phyloP scores from a whole-genome alignment of 2,113 vertebrate species.

The Corapipo altera region DNA sequence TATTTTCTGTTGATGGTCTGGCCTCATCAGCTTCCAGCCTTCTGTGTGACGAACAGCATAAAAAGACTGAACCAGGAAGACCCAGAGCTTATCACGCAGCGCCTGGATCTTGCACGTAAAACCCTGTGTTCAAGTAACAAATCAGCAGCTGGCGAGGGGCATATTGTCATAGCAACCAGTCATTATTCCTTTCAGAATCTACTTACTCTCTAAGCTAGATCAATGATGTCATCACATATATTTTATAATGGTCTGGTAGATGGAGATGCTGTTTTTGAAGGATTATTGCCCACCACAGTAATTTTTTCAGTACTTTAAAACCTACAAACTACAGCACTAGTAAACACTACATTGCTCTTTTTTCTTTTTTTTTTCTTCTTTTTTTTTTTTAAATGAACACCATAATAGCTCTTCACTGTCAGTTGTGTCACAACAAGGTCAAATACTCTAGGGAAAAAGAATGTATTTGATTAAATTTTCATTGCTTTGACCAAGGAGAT shows the following conservation, averaged over 20 bases:
- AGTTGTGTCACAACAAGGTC: conserved; percentile 79
- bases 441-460: conserved; percentile 73
- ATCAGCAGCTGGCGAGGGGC: conserved; percentile 96
- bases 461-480: conserved; percentile 66
- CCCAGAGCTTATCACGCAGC: conserved; percentile 89
- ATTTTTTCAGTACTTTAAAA: conserved; percentile 56
- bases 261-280: conserved; percentile 62
- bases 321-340: conserved; percentile 40
- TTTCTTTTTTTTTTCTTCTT: neutral
- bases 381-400: neutral
- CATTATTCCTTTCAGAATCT: conserved; percentile 86
- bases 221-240: conserved; percentile 88
- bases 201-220: conserved; percentile 84
- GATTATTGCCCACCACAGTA: conserved; percentile 56
- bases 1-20: conserved; percentile 84
- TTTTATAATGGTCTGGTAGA: conserved; percentile 69
- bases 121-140: conserved; percentile 91
- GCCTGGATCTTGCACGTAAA: conserved; percentile 85
- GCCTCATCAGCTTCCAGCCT: conserved; percentile 87
- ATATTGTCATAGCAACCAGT: conserved; percentile 96
- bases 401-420: conserved; percentile 64
- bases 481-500: conserved; percentile 57
- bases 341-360: conserved; percentile 43
- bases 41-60: conserved; percentile 93
- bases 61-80: conserved; percentile 95